Conservation (phyloP, 2,113 vertebrate species). For the Butastur rufipennis region DNA sequence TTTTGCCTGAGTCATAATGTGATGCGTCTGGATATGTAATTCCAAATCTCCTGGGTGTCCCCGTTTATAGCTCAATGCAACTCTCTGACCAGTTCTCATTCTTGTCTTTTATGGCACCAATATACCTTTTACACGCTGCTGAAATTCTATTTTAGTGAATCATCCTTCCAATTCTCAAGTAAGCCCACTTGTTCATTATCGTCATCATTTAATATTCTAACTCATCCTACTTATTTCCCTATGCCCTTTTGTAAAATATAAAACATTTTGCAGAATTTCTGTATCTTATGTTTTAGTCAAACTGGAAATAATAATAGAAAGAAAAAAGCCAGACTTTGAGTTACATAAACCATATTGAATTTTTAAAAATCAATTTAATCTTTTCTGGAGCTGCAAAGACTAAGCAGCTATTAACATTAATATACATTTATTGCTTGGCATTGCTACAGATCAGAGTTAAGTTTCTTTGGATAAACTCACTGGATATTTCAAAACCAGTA, state of each 20-base stretch:
- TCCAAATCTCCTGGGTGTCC: background rate
- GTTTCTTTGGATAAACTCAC: background rate
- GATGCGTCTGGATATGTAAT: background rate
- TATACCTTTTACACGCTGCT: background rate
- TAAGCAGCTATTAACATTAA: background rate
- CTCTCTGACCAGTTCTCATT: background rate
- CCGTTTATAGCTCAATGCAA: background rate
- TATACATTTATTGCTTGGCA: background rate
- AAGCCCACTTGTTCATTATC: background rate
- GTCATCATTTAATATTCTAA: background rate
- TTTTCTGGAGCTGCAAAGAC: background rate
- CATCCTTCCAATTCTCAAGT: background rate
- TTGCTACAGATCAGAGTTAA: background rate
- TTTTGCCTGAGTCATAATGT: background rate
- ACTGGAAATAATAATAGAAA: background rate
- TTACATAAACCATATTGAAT: background rate
- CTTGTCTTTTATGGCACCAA: background rate
- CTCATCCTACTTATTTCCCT: background rate
- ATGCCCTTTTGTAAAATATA: background rate
- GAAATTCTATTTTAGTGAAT: background rate
- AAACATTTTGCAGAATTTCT: background rate
- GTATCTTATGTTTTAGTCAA: background rate
- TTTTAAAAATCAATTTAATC: background rate
- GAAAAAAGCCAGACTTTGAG: background rate
- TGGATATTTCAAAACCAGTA: background rate